phyloP scores from a whole-genome alignment of 2,113 vertebrate genomes.

The Crocuta crocuta region DNA sequence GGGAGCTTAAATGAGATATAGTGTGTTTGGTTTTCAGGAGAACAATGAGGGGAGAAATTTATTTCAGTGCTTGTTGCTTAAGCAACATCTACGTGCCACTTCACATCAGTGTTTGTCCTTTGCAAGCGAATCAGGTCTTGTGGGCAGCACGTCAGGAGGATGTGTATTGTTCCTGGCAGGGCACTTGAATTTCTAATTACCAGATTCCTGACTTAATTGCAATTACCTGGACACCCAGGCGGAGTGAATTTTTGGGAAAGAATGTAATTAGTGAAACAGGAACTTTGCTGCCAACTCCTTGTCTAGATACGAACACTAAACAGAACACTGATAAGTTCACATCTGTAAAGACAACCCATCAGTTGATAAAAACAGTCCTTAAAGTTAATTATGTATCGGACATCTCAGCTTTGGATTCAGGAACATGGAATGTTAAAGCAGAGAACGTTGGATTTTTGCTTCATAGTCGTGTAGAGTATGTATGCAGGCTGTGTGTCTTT shows the following conservation, averaged over 20 bases:
- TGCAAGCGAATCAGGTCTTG: conserved; percentile 87
- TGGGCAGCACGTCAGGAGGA: conserved; percentile 87
- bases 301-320: conserved; percentile 79
- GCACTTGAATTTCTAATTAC: conserved; percentile 90
- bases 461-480: background rate
- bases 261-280: conserved; percentile 89
- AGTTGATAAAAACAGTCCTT: background rate
- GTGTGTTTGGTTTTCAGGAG: conserved; percentile 72
- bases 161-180: conserved; percentile 90
- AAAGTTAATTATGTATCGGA: background rate
- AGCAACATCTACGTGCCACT: conserved; percentile 82
- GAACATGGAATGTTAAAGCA: background rate
- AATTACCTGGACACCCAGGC: conserved; percentile 91
- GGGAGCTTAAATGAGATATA: conserved; percentile 71
- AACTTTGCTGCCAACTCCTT: conserved; percentile 84
- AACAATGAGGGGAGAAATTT: conserved; percentile 55
- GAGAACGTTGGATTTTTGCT: background rate
- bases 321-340: conserved; percentile 80
- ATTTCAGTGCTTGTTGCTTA: conserved; percentile 81
- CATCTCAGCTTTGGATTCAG: background rate
- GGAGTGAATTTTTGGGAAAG: conserved; percentile 89
- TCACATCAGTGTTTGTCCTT: conserved; percentile 84
- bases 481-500: background rate
- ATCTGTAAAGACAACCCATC: conserved; percentile 71
- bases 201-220: conserved; percentile 91